These are phyloP conservation scores for Cryptophagus acutangulus DNA, from an alignment of 2,888 invertebrate species.

Conservation along the genomic window DNA sequence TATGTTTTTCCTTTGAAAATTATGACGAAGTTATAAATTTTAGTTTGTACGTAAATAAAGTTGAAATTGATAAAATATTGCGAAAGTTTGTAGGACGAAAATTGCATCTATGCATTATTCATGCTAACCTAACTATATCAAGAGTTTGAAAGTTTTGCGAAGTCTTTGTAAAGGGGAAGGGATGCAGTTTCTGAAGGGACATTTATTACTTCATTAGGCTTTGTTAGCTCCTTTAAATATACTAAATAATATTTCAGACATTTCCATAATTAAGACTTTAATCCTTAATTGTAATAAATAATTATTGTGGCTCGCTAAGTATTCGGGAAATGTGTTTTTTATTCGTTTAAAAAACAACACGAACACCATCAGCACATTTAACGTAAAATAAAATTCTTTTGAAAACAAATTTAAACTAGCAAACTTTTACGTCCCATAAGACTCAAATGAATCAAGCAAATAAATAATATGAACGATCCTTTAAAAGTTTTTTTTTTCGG, in stretches of 20 bases:
- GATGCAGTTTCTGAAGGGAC: slow-evolving; percentile 11
- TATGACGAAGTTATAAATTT: slow-evolving; percentile 50
- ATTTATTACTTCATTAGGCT: slow-evolving; percentile 38
- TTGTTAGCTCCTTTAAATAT: slow-evolving; percentile 26
- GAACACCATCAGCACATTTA: too few relatives aligned
- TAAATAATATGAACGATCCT: slow-evolving; percentile 45
- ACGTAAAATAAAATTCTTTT: too few relatives aligned
- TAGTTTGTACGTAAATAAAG: slow-evolving; percentile 53
- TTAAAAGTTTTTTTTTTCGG: slow-evolving; percentile 41
- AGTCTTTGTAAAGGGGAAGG: slow-evolving; percentile 26
- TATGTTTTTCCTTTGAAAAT: slow-evolving; percentile 36
- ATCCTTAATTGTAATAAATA: too few relatives aligned
- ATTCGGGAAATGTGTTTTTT: too few relatives aligned
- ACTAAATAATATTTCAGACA: too few relatives aligned
- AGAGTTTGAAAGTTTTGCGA: slow-evolving; percentile 44
- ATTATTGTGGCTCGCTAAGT: too few relatives aligned
- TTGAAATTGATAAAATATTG: slow-evolving; percentile 53
- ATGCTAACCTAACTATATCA: slow-evolving; percentile 49
- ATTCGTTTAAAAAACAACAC: too few relatives aligned
- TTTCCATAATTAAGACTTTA: too few relatives aligned
- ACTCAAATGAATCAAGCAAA: slow-evolving; percentile 42
- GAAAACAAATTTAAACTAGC: slow-evolving; percentile 37
- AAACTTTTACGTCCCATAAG: slow-evolving; percentile 38
- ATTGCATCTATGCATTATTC: slow-evolving; percentile 53
- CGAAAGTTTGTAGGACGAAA: slow-evolving; percentile 51